These are phyloP conservation scores for Saccopteryx bilineata DNA, from an alignment of 2,113 vertebrate species.

Conservation along the genomic window DNA sequence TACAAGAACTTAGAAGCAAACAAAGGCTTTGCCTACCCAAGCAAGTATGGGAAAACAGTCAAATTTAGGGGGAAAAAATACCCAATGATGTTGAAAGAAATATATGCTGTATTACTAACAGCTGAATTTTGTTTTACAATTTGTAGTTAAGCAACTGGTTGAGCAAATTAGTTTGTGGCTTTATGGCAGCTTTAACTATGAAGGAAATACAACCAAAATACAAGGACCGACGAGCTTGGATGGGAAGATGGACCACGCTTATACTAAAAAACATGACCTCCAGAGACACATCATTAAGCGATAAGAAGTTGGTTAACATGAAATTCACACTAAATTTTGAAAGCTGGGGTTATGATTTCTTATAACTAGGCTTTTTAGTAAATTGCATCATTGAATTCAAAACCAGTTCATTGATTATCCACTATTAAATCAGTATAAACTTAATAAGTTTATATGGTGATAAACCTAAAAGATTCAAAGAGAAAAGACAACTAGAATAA, in stretches of 20 bases:
- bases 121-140: conserved; percentile 28
- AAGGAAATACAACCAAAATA: background rate
- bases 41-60: background rate
- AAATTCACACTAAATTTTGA: conserved; percentile 50
- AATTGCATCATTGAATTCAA: conserved; percentile 53
- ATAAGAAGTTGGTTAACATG: conserved; percentile 47
- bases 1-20: conserved; percentile 56
- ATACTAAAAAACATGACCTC: background rate
- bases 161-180: background rate
- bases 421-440: conserved; percentile 48
- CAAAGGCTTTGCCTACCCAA: background rate
- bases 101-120: background rate
- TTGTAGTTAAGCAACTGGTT: conserved; percentile 13
- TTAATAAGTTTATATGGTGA: conserved; percentile 13
- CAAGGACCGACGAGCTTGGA: background rate
- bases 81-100: conserved; percentile 44
- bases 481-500: background rate
- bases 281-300: conserved; percentile 54
- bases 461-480: conserved; percentile 16
- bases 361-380: background rate
- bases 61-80: conserved; percentile 50
- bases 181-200: conserved; percentile 27
- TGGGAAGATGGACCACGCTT: conserved; percentile 32
- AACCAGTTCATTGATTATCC: conserved; percentile 13
- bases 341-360: conserved; percentile 60